These are phyloP conservation scores for Etheostoma perlongum DNA, from an alignment of 2,797 vertebrate species.

Conservation along the genomic window DNA sequence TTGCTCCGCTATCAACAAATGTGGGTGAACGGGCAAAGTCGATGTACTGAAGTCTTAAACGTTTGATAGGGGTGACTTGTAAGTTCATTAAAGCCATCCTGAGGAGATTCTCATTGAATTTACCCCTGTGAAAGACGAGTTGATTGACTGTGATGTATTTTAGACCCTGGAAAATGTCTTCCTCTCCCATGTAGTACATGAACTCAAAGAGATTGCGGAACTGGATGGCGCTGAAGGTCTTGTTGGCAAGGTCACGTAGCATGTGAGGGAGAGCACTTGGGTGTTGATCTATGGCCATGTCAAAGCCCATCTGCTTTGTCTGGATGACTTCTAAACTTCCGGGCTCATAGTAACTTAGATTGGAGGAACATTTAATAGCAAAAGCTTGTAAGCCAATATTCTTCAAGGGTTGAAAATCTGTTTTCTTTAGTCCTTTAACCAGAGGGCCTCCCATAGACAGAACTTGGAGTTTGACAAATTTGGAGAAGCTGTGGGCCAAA, in stretches of 20 bases:
- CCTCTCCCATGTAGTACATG: conserved; percentile 80
- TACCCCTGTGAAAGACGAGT: conserved; percentile 87
- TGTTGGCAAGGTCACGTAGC: conserved; percentile 84
- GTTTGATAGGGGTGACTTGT: conserved; percentile 69
- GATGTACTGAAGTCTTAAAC: conserved; percentile 83
- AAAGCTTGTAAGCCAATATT: conserved; percentile 81
- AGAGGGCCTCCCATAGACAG: conserved; percentile 87
- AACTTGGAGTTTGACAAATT: conserved; percentile 71
- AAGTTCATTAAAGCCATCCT: conserved; percentile 85
- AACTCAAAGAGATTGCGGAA: conserved; percentile 91
- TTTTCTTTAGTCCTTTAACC: conserved; percentile 76
- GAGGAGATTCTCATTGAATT: conserved; percentile 89
- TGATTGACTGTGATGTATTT: conserved; percentile 62
- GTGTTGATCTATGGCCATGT: conserved; percentile 85
- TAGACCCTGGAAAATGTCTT: conserved; percentile 85
- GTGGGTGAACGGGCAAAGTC: conserved; percentile 89
- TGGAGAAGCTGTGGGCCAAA: conserved; percentile 77
- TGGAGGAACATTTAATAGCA: conserved; percentile 86
- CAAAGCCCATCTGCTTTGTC: conserved; percentile 82
- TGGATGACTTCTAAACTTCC: conserved; percentile 85
- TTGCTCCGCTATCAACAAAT: conserved; percentile 59
- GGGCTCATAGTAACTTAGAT: conserved; percentile 82
- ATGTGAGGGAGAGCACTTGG: conserved; percentile 76
- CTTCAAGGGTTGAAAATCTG: conserved; percentile 80
- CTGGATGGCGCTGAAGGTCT: conserved; percentile 80